Evolutionary conservation across 1,140 invertebrate genomes (phyloP), one percentile per base, ranked within the genome.

Genomic region (Tyrophagus putrescentiae): DNA sequence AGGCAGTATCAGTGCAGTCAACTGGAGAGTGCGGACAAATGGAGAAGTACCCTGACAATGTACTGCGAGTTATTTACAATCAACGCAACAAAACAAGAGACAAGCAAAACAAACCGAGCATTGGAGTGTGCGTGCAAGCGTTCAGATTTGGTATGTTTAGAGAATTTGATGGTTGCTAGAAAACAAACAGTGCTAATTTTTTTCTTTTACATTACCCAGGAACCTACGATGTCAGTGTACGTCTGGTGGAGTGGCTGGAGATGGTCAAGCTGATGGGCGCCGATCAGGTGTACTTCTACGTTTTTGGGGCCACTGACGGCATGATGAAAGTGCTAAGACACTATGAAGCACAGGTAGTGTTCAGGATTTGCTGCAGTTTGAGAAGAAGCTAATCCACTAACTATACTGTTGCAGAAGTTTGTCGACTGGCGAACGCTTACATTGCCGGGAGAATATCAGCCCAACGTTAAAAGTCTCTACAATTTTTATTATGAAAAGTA

Each of bases 21-120:
- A 54, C 87, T 90, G 3, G 84, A 87, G 69, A 82, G 80, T 65
- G 77, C 81, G 5, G 29, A 25, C 2, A 4, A 11, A n/a, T 2
- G 28, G 92, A 87, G 72, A 84, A 91, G 67, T 82, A 79, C n/a
- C 81, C 86, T 3, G 87, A 80, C 6, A 92, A 87, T 67, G 89
- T 89, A 72, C 72, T 92, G 18, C 74, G 83, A 3, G 84, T 93
- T 1, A 84, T 88, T 62, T 84, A 87, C 70, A 79, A 58, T 82
- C n/a, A 83, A 1, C 64, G 69, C n/a, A 1, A 33, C 11, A 36
- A 54, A 11, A 9, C n/a, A n/a, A n/a, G n/a, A n/a, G n/a, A n/a
- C n/a, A n/a, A 13, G n/a, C 13, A 34, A 11, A 18, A 60, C 29
- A 60, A 60, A 11, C 48, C 9, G 3, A 50, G 44, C 9, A 33